Base-by-base conservation (phyloP, 2,797 vertebrate genomes). In the Centroberyx gerrardi region DNA sequence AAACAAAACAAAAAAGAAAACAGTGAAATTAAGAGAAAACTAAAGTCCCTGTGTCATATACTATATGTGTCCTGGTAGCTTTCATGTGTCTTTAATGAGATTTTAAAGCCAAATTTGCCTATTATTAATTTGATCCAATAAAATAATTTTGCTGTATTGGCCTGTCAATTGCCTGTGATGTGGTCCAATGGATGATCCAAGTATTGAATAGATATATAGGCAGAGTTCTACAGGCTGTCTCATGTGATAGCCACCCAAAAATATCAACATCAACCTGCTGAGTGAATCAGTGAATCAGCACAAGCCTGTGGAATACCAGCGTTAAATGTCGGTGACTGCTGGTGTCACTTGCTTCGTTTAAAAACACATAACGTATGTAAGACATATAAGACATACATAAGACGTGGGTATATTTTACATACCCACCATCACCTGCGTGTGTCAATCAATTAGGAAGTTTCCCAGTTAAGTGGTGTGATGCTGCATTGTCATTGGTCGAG, bases 391-490 rank as follows among this genome's bases (percentile, higher is more conserved):
- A 22, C 22, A 22, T 22, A 44, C 42, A 44, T 44, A 13, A 3
- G 13, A 44, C 2, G 13, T 44, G 42, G 13, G 56, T 68, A 65
- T 56, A 49, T 15, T 67, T 6, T 12, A 52, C 77, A 48, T 40
- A 17, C 38, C 0, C 38, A 1, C 31, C 53, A 1, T 84, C 91
- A 91, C 74, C 92, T 92, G 91, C 42, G 44, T 2, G 38, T 86
- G 94, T 93, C 93, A 91, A 69, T 93, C 92, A 93, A 53, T 51
- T 15, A 40, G 65, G 68, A 78, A 62, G 53, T 7, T 17, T 65
- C 29, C 59, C 29, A 22, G 15, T 12, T 46, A 67, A 72, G 14
- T 0, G 8, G 44, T 7, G 4, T 1, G 33, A 68, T 2, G 27
- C 51, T 48, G 33, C 27, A 5, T 55, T 73, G 13, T 78, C 27